These are phyloP conservation scores for Passer montanus DNA, from an alignment of 2,113 vertebrate genomes.

Conservation along the genomic window DNA sequence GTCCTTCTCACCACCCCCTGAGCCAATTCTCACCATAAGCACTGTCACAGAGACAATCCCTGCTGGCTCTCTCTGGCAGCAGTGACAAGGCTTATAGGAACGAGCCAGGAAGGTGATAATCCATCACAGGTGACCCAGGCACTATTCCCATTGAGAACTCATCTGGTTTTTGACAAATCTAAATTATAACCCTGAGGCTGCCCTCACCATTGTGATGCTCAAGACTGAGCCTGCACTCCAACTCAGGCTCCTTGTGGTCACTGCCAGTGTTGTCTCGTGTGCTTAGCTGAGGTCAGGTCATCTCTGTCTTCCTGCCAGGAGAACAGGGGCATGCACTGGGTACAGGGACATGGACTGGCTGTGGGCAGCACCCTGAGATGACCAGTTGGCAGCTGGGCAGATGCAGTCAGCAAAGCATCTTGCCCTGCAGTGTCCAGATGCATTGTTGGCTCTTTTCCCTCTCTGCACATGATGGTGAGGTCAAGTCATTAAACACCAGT, in stretches of 20 bases:
- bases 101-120: background rate
- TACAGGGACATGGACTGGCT: accelerated
- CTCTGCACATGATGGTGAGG: background rate
- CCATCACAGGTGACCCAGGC: background rate
- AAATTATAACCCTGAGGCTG: background rate
- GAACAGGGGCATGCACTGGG: background rate
- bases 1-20: background rate
- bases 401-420: background rate
- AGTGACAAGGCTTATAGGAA: background rate
- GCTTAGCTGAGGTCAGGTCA: background rate
- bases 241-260: background rate
- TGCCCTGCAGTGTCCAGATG: background rate
- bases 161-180: background rate
- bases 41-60: background rate
- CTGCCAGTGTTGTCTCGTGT: accelerated
- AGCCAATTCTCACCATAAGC: background rate
- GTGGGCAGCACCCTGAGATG: background rate
- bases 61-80: background rate
- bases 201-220: background rate
- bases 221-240: background rate
- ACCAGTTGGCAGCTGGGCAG: accelerated
- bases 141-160: background rate
- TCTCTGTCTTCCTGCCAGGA: background rate
- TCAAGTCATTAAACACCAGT: background rate
- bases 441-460: background rate